Conservation (phyloP, 2,113 vertebrate genomes). For the Dicentrarchus labrax region DNA sequence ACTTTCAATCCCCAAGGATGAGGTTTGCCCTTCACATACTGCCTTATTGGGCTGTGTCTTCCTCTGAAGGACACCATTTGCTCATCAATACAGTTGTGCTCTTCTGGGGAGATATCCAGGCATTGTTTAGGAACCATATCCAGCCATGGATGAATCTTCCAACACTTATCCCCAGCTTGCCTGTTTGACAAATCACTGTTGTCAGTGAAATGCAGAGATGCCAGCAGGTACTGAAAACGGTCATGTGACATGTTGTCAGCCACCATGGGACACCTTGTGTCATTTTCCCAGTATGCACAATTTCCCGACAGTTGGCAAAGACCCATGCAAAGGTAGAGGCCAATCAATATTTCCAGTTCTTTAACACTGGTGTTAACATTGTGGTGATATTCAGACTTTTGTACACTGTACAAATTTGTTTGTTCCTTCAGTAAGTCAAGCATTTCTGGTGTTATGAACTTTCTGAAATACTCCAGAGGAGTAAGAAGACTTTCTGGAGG, state of each 20-base stretch:
- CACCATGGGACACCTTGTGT: not conserved
- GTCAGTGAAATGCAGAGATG: conserved; percentile 1
- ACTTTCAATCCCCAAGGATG: conserved; percentile 1
- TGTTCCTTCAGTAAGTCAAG: conserved; percentile 1
- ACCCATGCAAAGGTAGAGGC: not conserved
- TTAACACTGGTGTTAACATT: conserved; percentile 22
- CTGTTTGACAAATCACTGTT: conserved; percentile 3
- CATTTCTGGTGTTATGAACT: conserved; percentile 4
- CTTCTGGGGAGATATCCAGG: not conserved
- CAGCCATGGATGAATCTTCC: conserved; percentile 14
- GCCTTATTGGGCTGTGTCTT: not conserved
- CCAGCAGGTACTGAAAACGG: not conserved
- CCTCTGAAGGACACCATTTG: conserved; percentile 15
- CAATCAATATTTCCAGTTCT: not conserved
- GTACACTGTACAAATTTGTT: not conserved
- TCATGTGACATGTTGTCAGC: conserved; percentile 12
- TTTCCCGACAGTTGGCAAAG: conserved; percentile 17
- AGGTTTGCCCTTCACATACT: not conserved
- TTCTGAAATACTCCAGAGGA: conserved; percentile 18
- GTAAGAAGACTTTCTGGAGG: conserved; percentile 11
- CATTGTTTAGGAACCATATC: not conserved
- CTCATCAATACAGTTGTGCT: conserved; percentile 17
- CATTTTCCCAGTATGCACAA: not conserved
- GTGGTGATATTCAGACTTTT: not conserved
- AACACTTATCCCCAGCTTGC: not conserved